phyloP scores from a whole-genome alignment of 2,113 vertebrate species.

The Austrofundulus limnaeus region DNA sequence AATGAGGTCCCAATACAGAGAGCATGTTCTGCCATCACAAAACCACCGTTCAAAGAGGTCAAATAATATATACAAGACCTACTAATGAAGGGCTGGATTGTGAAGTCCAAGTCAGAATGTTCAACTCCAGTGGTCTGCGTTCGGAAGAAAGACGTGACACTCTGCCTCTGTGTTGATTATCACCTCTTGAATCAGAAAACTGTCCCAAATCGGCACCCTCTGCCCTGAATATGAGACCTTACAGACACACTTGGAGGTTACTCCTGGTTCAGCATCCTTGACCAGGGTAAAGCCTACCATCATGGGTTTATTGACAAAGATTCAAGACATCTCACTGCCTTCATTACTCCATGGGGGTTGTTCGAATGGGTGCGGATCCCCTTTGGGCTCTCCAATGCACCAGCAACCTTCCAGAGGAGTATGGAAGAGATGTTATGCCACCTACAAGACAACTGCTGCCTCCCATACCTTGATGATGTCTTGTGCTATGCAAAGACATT shows the following conservation, averaged over 20 bases:
- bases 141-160: neutral
- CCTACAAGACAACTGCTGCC: too few relatives aligned
- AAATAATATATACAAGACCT: neutral
- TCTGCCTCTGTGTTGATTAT: neutral
- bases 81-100: too few relatives aligned
- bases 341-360: too few relatives aligned
- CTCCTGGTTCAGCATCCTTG: neutral
- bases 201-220: too few relatives aligned
- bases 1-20: neutral
- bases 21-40: neutral
- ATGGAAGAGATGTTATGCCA: too few relatives aligned
- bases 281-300: neutral
- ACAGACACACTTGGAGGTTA: neutral
- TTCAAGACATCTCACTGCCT: too few relatives aligned
- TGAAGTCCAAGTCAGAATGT: neutral
- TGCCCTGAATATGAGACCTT: neutral
- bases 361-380: too few relatives aligned
- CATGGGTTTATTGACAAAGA: neutral
- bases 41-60: neutral
- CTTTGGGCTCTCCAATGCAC: too few relatives aligned
- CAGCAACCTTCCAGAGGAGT: too few relatives aligned
- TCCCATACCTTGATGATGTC: too few relatives aligned
- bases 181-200: neutral
- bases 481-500: too few relatives aligned
- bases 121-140: neutral